Base-by-base conservation (phyloP, 2,797 vertebrate genomes). In the Peromyscus attwateri region DNA sequence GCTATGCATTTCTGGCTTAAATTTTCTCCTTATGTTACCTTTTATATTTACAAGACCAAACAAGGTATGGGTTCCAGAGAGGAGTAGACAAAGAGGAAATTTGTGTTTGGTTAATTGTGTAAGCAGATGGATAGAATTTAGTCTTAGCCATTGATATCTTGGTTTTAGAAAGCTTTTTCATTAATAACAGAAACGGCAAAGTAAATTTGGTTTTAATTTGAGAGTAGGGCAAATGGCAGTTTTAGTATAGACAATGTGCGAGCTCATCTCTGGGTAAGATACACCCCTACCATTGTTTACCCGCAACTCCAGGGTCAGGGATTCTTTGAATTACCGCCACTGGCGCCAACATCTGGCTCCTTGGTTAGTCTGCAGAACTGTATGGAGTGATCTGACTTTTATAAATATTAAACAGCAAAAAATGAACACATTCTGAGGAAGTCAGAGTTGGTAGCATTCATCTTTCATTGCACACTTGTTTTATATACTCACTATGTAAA, bases 231-330 rank as follows among this genome's bases (percentile, higher is more conserved):
- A 84, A 93, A 60, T 70, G 27, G 49, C 46, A 27, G 8, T 57
- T 83, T 70, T 75, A 1, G 25, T 75, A 31, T 31, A 73, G 10
- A 14, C 37, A 76, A 1, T 46, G 2, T 76, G 43, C 31, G 88
- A 57, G 6, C 13, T n/a, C 19, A 40, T 89, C 40, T 93, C 95
- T 80, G 64, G 17, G 57, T 75, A 92, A 89, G 17, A 80, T 60
- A 62, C 19, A 27, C 10, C 0, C 11, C 0, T 76, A 34, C 57
- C 43, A 46, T 94, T 80, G 52, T 55, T 92, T 94, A 82, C 79
- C 49, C 64, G 31, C 13, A 85, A 52, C 52, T 92, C 77, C 71
- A 95, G n/a, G 31, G 34, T 94, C 57, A 85, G 52, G 70, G n/a
- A 84, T 57, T 79, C 83, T 89, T 68, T 71, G 21, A 73, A 73